Evolutionary conservation across 2,797 vertebrate species (phyloP), one percentile per base, ranked within the genome.

Genomic region (Falco biarmicus): DNA sequence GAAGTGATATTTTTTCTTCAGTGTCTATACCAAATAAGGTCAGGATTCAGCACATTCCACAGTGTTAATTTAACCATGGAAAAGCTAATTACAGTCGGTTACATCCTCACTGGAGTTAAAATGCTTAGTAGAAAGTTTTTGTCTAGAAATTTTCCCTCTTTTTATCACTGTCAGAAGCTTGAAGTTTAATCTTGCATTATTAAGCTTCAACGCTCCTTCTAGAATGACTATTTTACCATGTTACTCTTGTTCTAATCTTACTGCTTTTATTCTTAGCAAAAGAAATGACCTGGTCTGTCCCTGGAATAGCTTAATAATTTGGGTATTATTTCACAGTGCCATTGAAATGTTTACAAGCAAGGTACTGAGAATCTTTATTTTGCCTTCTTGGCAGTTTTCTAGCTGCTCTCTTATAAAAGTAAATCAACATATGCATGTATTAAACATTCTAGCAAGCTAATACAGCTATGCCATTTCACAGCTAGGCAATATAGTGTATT

Each of bases 261-360:
- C 5, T 77, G 71, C 56, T 87, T 32, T 81, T 68, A 53, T 19
- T 79, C 39, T 77, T 87, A 70, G 43, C 34, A 70, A 82, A 92
- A 87, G 71, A 95, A 92, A 95, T 93, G 5, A 89, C 78, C 71
- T 85, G 68, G 29, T 60, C 93, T 54, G 45, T 90, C 64, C n/a
- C 45, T 90, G 64, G 41, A 94, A 92, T 70, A 80, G 86, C 56
- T 87, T 87, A 93, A 94, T 96, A 96, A 93, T 80, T 94, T 84
- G 94, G 60, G 29, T 84, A 31, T 66, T 82, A 50, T 92, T 93
- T 93, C 87, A 41, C 18, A 89, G 43, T 70, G 48, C 64, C 74
- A 90, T 94, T 90, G 86, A 95, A 96, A 92, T 77, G 43, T 93
- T 96, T 97, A 93, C 90, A 56, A 91, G 68, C 25, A 87, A 56